phyloP scores from a whole-genome alignment of 1,140 invertebrate species.

The Grapholita molesta region DNA sequence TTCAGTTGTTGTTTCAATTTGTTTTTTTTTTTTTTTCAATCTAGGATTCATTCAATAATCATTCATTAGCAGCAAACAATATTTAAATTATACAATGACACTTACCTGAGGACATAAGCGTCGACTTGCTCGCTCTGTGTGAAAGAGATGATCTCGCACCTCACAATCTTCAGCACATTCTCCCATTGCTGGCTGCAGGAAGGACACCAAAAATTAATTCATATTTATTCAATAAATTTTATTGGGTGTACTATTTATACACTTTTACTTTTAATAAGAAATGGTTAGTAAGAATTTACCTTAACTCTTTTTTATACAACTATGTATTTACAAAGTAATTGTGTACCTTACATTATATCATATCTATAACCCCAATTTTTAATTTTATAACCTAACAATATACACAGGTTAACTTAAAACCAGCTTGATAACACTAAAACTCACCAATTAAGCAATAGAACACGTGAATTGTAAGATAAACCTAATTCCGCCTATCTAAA shows the following conservation, averaged over 20 bases:
- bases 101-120: conserved; percentile 97
- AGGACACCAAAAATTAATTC: conserved; percentile 36
- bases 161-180: conserved; percentile 91
- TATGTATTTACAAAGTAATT: background rate
- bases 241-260: too few species aligned
- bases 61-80: too few species aligned
- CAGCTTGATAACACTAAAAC: background rate
- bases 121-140: conserved; percentile 93
- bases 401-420: background rate
- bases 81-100: conserved; percentile 20
- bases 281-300: too few species aligned
- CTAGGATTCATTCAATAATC: too few species aligned
- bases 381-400: background rate
- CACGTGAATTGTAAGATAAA: background rate
- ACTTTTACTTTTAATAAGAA: too few species aligned
- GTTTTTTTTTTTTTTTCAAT: too few species aligned
- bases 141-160: conserved; percentile 97
- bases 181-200: conserved; percentile 91
- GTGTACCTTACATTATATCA: background rate
- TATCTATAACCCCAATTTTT: background rate
- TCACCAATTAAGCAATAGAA: background rate
- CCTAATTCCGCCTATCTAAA: background rate
- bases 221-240: background rate
- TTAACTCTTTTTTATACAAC: background rate
- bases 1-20: too few species aligned